phyloP scores from a whole-genome alignment of 2,888 invertebrate genomes.

The Charanyca ferruginea region DNA sequence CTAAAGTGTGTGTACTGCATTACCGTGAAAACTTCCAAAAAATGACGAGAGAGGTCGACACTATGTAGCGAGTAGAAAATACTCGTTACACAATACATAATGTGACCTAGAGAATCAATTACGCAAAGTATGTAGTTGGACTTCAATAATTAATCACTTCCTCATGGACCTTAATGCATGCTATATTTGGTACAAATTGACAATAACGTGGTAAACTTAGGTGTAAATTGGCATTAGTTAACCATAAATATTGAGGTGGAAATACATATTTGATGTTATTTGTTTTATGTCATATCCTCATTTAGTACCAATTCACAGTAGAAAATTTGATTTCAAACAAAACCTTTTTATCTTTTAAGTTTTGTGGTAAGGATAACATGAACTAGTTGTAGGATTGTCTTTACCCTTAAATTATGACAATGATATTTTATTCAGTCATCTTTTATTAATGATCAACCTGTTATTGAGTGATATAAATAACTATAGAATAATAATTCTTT shows the following conservation, averaged over 20 bases:
- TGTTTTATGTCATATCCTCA: not conserved
- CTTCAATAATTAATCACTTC: conserved; percentile 73
- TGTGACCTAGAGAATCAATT: conserved; percentile 75
- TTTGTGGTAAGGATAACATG: not conserved
- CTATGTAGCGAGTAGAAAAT: no score
- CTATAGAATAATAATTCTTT: not conserved
- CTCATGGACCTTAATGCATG: conserved; percentile 59
- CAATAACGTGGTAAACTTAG: conserved; percentile 34
- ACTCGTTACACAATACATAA: no score
- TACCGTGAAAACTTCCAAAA: no score
- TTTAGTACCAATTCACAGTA: not conserved
- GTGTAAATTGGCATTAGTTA: conserved; percentile 15
- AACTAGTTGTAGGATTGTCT: not conserved
- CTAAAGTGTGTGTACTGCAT: no score
- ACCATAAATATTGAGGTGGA: conserved; percentile 3
- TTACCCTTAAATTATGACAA: not conserved
- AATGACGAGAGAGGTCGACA: no score
- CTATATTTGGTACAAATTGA: conserved; percentile 46
- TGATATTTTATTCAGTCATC: not conserved
- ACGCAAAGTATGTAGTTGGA: conserved; percentile 57
- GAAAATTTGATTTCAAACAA: no score
- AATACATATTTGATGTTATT: not conserved
- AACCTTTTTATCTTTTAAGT: not conserved
- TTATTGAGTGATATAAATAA: not conserved
- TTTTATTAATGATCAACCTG: not conserved